Conservation (phyloP, 2,797 vertebrate genomes). For the Pygocentrus nattereri region DNA sequence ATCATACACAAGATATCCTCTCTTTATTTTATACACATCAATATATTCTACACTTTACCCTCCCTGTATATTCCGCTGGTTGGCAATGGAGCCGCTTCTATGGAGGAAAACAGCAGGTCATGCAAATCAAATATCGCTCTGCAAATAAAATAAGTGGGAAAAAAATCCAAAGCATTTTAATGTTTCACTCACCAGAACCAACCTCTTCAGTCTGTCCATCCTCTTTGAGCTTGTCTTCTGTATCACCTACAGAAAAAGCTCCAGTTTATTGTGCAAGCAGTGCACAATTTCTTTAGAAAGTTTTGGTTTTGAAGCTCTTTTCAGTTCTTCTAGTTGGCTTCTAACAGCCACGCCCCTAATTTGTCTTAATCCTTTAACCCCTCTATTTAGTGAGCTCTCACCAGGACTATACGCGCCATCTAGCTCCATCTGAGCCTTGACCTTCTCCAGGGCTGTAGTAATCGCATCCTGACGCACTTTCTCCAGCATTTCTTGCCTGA, state of each 20-base stretch:
- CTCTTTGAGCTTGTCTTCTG: background rate
- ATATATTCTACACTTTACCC: background rate
- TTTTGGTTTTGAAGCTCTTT: background rate
- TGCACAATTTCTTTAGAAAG: background rate
- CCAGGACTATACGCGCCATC: conserved; percentile 59
- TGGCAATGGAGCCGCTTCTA: conserved; percentile 19
- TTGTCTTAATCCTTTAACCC: background rate
- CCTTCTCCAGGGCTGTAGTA: conserved; percentile 72
- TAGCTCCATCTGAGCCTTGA: conserved; percentile 72
- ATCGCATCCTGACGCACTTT: conserved; percentile 73
- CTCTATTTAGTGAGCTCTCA: conserved; percentile 11
- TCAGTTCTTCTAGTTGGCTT: background rate
- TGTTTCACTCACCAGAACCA: conserved; percentile 25
- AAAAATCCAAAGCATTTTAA: background rate
- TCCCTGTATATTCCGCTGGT: conserved; percentile 9
- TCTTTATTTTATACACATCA: background rate
- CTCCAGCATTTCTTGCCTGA: conserved; percentile 70
- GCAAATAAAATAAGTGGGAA: background rate
- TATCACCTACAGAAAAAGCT: conserved; percentile 9
- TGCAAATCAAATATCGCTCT: background rate
- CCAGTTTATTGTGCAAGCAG: background rate
- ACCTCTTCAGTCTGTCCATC: conserved; percentile 35
- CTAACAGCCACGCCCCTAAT: background rate
- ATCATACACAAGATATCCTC: too few species aligned
- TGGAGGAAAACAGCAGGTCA: background rate